phyloP scores from a whole-genome alignment of 1,140 invertebrate genomes.

The Polypedilum vanderplanki region DNA sequence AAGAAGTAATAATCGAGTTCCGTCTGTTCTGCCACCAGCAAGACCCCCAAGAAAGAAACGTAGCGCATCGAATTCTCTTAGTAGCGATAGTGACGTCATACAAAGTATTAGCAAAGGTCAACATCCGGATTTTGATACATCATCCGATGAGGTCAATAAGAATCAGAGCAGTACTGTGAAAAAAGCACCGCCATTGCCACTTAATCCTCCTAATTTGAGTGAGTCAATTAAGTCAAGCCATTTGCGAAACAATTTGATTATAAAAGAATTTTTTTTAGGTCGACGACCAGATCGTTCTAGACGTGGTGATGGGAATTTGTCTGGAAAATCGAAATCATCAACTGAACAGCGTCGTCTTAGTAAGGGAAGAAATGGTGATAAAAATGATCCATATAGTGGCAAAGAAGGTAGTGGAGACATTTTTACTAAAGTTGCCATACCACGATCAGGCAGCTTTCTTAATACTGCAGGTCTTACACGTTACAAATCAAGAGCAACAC shows the following conservation, averaged over 20 bases:
- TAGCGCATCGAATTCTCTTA: constrained; percentile 50
- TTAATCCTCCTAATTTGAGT: background rate
- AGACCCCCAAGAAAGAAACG: constrained; percentile 53
- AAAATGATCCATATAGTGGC: constrained; percentile 33
- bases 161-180: constrained; percentile 39
- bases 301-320: constrained; percentile 44
- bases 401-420: constrained; percentile 60
- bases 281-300: constrained; percentile 35
- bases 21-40: constrained; percentile 45
- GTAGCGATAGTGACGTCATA: constrained; percentile 51
- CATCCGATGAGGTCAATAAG: constrained; percentile 41
- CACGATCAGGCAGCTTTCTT: constrained; percentile 71
- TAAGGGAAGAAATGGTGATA: background rate
- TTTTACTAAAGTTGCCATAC: constrained; percentile 74
- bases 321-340: constrained; percentile 40
- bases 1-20: background rate
- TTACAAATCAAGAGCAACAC: constrained; percentile 52
- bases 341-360: constrained; percentile 28
- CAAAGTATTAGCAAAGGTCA: constrained; percentile 33
- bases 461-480: constrained; percentile 64
- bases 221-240: background rate
- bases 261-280: background rate
- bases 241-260: constrained; percentile 16
- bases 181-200: constrained; percentile 40
- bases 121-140: constrained; percentile 37